phyloP scores from a whole-genome alignment of 2,113 vertebrate species.

The Nothocercus nigrocapillus region DNA sequence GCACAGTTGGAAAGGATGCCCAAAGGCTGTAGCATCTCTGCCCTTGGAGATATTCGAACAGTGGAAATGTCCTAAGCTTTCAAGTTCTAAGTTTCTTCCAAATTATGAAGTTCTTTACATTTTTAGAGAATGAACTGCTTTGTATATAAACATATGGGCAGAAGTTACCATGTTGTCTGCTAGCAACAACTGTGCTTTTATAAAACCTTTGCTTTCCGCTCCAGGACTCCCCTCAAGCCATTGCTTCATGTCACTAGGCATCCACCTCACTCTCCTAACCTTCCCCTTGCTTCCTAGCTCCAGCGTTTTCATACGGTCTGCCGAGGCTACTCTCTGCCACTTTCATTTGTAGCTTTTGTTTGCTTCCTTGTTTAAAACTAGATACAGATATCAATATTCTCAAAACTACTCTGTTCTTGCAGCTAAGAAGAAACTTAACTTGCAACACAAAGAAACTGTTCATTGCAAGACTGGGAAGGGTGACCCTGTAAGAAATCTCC shows the following conservation, averaged over 20 bases:
- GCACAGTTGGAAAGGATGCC: no score
- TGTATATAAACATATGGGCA: neutral
- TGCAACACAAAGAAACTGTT: neutral
- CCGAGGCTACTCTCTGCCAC: neutral
- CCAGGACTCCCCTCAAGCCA: neutral
- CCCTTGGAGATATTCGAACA: neutral
- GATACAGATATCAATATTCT: neutral
- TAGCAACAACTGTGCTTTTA: neutral
- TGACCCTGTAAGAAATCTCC: neutral
- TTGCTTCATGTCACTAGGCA: neutral
- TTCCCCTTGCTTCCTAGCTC: neutral
- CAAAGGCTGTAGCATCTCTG: no score
- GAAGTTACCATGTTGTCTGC: neutral
- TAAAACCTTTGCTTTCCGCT: neutral
- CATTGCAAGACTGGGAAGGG: neutral
- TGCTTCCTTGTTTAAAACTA: neutral
- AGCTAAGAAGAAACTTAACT: neutral
- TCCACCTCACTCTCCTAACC: neutral
- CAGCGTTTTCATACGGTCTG: neutral
- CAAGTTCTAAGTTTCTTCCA: neutral
- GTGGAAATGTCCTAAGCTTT: accelerated
- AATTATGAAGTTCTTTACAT: neutral
- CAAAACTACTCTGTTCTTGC: neutral
- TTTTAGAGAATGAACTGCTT: neutral
- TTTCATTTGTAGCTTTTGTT: neutral